Conservation (phyloP, 1,140 invertebrate species). For the Pseudomyrmex concolor region DNA sequence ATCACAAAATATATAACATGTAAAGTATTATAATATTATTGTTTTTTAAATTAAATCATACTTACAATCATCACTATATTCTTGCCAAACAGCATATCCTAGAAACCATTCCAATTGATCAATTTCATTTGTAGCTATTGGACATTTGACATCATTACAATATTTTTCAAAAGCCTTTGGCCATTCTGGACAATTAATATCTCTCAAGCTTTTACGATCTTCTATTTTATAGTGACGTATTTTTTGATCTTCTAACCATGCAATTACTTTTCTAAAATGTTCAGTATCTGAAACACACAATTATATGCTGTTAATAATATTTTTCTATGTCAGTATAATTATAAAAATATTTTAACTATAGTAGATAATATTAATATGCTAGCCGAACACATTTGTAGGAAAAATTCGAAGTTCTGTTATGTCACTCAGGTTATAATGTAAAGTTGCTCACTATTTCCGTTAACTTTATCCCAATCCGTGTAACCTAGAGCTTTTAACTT, state of each 20-base stretch:
- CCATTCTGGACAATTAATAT: constrained; percentile 89
- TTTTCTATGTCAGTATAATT: background rate
- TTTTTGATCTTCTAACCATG: constrained; percentile 98
- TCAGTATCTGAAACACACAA: constrained; percentile 88
- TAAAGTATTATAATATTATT: background rate
- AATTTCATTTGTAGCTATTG: constrained; percentile 81
- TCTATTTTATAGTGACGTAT: constrained; percentile 95
- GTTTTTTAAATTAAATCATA: constrained; percentile 33
- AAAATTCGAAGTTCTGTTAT: background rate
- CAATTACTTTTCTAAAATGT: constrained; percentile 91
- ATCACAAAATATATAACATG: background rate
- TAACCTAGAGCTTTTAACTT: constrained; percentile 92
- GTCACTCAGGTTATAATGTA: constrained; percentile 56
- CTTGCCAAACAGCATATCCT: constrained; percentile 92
- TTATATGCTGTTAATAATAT: constrained; percentile 18
- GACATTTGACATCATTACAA: constrained; percentile 90
- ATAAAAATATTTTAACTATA: background rate
- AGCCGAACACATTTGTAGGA: too few relatives aligned
- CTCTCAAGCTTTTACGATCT: constrained; percentile 89
- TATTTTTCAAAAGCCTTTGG: constrained; percentile 90
- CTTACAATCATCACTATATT: constrained; percentile 93
- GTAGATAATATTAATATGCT: too few relatives aligned
- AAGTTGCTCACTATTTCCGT: constrained; percentile 84
- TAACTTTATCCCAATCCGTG: constrained; percentile 88
- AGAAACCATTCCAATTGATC: constrained; percentile 95